Percentiles rank a stretch among this genome's conserved stretches.
phyloP scores from a whole-genome alignment of 2,797 vertebrate genomes.

The Bufotes viridis region DNA sequence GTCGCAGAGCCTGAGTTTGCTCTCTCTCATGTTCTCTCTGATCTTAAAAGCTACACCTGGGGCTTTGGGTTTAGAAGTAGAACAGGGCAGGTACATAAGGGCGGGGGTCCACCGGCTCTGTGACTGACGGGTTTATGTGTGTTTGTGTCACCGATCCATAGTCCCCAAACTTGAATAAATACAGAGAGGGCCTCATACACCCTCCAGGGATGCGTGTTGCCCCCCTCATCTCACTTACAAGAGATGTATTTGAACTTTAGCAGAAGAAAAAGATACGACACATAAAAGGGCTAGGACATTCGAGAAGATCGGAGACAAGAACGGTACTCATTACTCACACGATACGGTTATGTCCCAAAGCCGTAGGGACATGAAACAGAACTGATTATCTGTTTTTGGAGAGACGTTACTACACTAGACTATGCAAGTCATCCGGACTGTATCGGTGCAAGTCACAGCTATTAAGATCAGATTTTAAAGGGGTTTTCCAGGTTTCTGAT shows the following conservation, averaged over 20 bases:
- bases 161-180: slow-evolving; percentile 35
- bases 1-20: slow-evolving; percentile 38
- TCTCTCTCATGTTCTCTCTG: slow-evolving; percentile 61
- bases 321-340: not conserved
- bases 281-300: slow-evolving; percentile 17
- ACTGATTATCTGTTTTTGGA: not conserved
- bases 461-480: too few species aligned
- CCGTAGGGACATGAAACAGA: not conserved
- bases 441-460: not conserved
- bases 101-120: slow-evolving; percentile 7
- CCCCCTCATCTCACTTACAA: not conserved
- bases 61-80: slow-evolving; percentile 47
- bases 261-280: not conserved
- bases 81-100: slow-evolving; percentile 48
- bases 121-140: not conserved
- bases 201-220: slow-evolving; percentile 11
- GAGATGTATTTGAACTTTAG: not conserved
- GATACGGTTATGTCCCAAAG: not conserved
- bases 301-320: not conserved
- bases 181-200: not conserved
- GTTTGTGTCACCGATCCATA: not conserved
- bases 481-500: too few species aligned
- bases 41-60: slow-evolving; percentile 60
- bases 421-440: not conserved
- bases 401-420: not conserved